phyloP scores from a whole-genome alignment of 2,888 invertebrate species.

The Portevinia maculata region DNA sequence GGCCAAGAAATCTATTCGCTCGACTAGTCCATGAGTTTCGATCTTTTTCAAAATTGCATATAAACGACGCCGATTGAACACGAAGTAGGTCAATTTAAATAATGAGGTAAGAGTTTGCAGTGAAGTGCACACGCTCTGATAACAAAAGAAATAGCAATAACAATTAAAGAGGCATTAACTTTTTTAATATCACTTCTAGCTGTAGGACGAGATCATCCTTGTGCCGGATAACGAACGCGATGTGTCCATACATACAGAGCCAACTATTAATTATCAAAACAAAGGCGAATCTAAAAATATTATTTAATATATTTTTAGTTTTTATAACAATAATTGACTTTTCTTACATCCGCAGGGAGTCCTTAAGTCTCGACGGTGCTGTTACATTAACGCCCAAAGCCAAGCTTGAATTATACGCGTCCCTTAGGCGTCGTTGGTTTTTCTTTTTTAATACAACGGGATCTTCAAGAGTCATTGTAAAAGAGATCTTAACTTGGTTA shows the following conservation, averaged over 20 bases:
- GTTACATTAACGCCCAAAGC: conserved; percentile 49
- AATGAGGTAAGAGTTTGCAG: conserved; percentile 47
- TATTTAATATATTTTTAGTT: neutral
- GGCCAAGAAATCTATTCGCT: conserved; percentile 31
- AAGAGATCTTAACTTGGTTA: neutral
- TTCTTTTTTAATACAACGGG: conserved; percentile 15
- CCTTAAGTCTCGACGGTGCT: conserved; percentile 40
- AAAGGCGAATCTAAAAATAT: conserved; percentile 4
- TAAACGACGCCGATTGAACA: conserved; percentile 36
- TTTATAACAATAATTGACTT: too few relatives aligned
- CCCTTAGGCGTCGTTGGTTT: conserved; percentile 31
- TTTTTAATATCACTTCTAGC: conserved; percentile 24
- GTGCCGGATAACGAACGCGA: conserved; percentile 2
- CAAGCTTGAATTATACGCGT: conserved; percentile 26
- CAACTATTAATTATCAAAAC: conserved; percentile 29
- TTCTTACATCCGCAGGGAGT: conserved; percentile 43
- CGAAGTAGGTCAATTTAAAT: conserved; percentile 34
- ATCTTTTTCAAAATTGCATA: conserved; percentile 12
- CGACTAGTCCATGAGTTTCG: conserved; percentile 42
- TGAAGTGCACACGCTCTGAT: conserved; percentile 34
- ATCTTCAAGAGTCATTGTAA: conserved; percentile 53
- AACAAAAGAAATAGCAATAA: neutral
- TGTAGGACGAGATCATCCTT: conserved; percentile 20
- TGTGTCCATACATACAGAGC: conserved; percentile 15
- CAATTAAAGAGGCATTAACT: neutral